phyloP scores from a whole-genome alignment of 2,888 invertebrate genomes.

The Mystacides longicornis region DNA sequence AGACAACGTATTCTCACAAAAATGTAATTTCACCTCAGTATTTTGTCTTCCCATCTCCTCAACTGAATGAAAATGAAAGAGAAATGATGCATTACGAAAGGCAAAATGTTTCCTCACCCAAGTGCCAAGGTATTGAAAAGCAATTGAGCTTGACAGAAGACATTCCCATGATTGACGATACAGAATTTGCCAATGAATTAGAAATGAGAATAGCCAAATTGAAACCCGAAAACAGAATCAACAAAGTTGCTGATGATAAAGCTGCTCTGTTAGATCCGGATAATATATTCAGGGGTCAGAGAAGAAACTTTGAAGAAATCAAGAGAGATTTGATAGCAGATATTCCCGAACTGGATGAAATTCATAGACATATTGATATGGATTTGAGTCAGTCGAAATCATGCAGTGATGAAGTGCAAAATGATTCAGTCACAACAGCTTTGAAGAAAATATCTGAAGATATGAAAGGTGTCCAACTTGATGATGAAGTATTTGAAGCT shows the following conservation, averaged over 20 bases:
- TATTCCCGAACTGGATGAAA: constrained; percentile 46
- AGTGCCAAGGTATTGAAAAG: constrained; percentile 41
- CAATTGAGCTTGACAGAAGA: constrained; percentile 47
- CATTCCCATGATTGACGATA: constrained; percentile 48
- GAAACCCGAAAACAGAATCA: constrained; percentile 26
- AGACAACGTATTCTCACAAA: constrained; percentile 50
- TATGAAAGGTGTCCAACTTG: constrained; percentile 36
- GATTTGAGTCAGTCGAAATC: constrained; percentile 26
- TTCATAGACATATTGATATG: constrained; percentile 27
- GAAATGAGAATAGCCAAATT: constrained; percentile 41
- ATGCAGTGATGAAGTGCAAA: constrained; percentile 39
- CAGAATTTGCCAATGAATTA: constrained; percentile 41
- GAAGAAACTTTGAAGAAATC: constrained; percentile 42
- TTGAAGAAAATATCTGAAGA: constrained; percentile 42
- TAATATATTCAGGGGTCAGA: constrained; percentile 15
- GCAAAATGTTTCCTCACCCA: constrained; percentile 12
- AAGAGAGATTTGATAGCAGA: constrained; percentile 47
- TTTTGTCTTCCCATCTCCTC: constrained; percentile 44
- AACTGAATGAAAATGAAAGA: constrained; percentile 30
- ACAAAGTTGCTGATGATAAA: constrained; percentile 6
- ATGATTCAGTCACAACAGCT: constrained; percentile 47
- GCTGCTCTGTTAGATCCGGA: constrained; percentile 18
- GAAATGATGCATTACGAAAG: background rate
- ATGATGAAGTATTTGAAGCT: constrained; percentile 33
- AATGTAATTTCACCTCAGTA: constrained; percentile 45